Percentiles rank a stretch among this genome's conserved stretches.
Evolutionary conservation across 2,888 invertebrate species (phyloP).

Genomic region (Hofmannophila pseudospretella): DNA sequence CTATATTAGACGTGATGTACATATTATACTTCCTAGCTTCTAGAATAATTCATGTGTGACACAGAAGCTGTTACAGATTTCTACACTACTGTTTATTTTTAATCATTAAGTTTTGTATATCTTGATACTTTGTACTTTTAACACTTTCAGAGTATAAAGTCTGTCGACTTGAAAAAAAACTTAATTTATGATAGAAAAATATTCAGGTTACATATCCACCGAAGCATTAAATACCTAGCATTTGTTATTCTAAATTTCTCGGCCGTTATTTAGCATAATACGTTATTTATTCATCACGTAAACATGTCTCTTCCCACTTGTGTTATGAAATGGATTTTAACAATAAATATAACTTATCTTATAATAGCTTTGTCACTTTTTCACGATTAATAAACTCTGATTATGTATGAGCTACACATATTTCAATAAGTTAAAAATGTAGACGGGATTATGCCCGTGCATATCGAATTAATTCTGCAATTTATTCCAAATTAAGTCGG

Average conservation of each 20-base stretch:
- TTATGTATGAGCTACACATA: constrained; percentile 18
- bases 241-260: too few species aligned
- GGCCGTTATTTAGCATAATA: constrained; percentile 5
- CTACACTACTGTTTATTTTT: too few species aligned
- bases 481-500: constrained; percentile 27
- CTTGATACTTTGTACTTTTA: too few species aligned
- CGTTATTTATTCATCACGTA: constrained; percentile 6
- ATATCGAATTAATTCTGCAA: constrained; percentile 27
- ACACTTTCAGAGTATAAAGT: too few species aligned
- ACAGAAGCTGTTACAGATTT: too few species aligned
- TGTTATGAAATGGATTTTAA: constrained; percentile 9
- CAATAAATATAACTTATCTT: constrained; percentile 13
- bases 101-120: too few species aligned
- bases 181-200: too few species aligned
- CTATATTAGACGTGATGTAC: background rate
- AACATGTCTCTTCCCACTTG: constrained; percentile 7
- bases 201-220: too few species aligned
- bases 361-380: constrained; percentile 17
- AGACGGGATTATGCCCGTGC: constrained; percentile 24
- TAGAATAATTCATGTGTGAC: too few species aligned
- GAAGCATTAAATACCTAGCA: too few species aligned
- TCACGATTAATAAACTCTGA: constrained; percentile 15
- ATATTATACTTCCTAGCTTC: too few species aligned
- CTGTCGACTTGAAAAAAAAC: too few species aligned
- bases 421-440: constrained; percentile 25